Evolutionary conservation across 30 jellyfish, hydroid and myxozoan genomes (phyloP), one percentile per base, ranked within the genome.

Genomic region (Pelagia noctiluca): DNA sequence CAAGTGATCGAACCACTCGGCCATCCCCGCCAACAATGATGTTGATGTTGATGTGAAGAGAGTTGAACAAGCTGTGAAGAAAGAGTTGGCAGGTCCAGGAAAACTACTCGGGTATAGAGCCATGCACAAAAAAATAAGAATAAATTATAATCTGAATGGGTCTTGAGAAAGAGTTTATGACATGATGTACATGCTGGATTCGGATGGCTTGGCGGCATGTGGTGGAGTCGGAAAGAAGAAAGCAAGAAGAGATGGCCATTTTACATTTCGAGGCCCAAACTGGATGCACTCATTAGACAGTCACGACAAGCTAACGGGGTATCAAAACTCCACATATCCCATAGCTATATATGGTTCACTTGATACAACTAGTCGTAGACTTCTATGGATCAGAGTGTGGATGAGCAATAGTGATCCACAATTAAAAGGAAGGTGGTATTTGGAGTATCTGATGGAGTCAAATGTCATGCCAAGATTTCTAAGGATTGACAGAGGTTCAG

Each of bases 301-400:
- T n/a, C n/a, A n/a, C n/a, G n/a, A n/a, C n/a, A n/a, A n/a, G n/a
- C n/a, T n/a, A 47, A 35, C 48, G 87, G 87, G 91, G 0, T 81
- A 29, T 49, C 93, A 83, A 71, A 69, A 69, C 35, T 26, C 75
- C 26, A 84, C 88, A n/a, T 84, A 67, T 42, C 95, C 83, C 16
- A 11, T 84, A 22, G 89, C 89, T 4, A 35, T 84, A 0, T 84
- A 84, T 84, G 95, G 95, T 36, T 63, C 61, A 26, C 68, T 84
- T 2, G 89, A 84, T 37, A 61, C 82, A 2, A 49, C 76, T 24
- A 52, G 89, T 35, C 21, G 88, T 13, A 84, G 63, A 53, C 36
- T 83, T 18, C 19, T 83, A 18, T 47, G 50, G 33, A 42, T 69
- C 2, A 37, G 61, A n/a, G 63, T 64, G 18, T 48, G 81, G 71